phyloP scores from a whole-genome alignment of 2,888 invertebrate genomes.

The Spialia ferax region DNA sequence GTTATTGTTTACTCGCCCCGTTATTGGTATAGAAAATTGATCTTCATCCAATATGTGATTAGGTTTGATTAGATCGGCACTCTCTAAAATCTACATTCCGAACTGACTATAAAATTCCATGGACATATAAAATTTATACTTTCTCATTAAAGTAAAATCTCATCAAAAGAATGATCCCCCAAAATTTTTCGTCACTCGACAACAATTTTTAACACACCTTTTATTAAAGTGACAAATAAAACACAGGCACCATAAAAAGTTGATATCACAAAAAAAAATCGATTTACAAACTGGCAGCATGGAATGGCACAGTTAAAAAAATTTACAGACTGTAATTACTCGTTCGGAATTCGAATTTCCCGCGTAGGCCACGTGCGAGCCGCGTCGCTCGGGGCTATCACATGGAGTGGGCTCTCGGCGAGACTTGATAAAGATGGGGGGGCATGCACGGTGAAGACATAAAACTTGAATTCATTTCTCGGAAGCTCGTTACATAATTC shows the following conservation, averaged over 20 bases:
- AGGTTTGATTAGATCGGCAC: constrained; percentile 37
- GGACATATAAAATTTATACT: neutral
- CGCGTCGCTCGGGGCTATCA: constrained; percentile 83
- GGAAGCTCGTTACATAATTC: constrained; percentile 37
- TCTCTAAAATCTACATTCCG: constrained; percentile 17
- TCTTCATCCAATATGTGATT: constrained; percentile 58
- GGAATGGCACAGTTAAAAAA: constrained; percentile 12
- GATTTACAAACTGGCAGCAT: constrained; percentile 8
- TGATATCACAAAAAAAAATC: constrained; percentile 1
- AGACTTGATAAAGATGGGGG: constrained; percentile 75
- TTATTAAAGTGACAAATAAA: neutral
- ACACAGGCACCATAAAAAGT: constrained; percentile 13
- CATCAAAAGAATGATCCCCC: neutral
- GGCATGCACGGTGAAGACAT: constrained; percentile 59
- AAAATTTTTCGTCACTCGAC: neutral
- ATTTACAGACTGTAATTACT: constrained; percentile 42
- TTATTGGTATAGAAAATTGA: constrained; percentile 74
- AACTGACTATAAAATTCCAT: neutral
- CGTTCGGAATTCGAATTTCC: constrained; percentile 61
- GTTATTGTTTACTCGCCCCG: constrained; percentile 82
- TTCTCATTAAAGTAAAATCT: neutral
- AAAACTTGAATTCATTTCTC: constrained; percentile 45
- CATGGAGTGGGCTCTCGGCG: constrained; percentile 74
- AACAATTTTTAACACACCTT: neutral
- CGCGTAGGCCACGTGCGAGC: constrained; percentile 70